Evolutionary conservation across 2,888 invertebrate species (phyloP).

Genomic region (Malthinus flaveolus): DNA sequence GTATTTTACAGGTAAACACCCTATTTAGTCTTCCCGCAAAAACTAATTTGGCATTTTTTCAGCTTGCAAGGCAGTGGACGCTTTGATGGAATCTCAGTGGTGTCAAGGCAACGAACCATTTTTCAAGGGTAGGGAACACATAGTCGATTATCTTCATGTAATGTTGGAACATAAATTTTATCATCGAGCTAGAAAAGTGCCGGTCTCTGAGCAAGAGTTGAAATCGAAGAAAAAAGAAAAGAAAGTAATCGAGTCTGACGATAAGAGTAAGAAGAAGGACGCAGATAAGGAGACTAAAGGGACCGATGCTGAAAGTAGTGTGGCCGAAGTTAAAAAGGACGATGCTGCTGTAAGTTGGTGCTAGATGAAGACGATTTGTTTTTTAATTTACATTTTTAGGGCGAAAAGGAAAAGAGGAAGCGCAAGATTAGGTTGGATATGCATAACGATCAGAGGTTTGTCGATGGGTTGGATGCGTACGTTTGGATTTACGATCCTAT

Average conservation of each 20-base stretch:
- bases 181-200: slow-evolving; percentile 90
- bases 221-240: slow-evolving; percentile 63
- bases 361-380: not conserved
- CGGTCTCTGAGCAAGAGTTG: slow-evolving; percentile 71
- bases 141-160: slow-evolving; percentile 76
- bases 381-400: slow-evolving; percentile 39
- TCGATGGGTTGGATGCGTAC: slow-evolving; percentile 93
- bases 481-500: slow-evolving; percentile 99
- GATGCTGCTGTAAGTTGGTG: slow-evolving; percentile 32
- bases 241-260: slow-evolving; percentile 53
- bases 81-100: slow-evolving; percentile 89
- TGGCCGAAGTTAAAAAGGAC: slow-evolving; percentile 58
- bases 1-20: slow-evolving; percentile 82
- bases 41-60: slow-evolving; percentile 30
- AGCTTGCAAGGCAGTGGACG: slow-evolving; percentile 89
- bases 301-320: slow-evolving; percentile 59
- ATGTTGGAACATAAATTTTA: slow-evolving; percentile 93
- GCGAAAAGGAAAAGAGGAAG: slow-evolving; percentile 70
- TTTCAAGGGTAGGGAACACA: slow-evolving; percentile 81
- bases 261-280: slow-evolving; percentile 58
- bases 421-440: slow-evolving; percentile 95
- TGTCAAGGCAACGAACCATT: slow-evolving; percentile 72
- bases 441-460: slow-evolving; percentile 93
- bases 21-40: not conserved
- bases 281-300: slow-evolving; percentile 54